Percentiles rank a stretch among this genome's conserved stretches.
phyloP scores from a whole-genome alignment of 1,140 invertebrate genomes.

The Nylanderia fulva region DNA sequence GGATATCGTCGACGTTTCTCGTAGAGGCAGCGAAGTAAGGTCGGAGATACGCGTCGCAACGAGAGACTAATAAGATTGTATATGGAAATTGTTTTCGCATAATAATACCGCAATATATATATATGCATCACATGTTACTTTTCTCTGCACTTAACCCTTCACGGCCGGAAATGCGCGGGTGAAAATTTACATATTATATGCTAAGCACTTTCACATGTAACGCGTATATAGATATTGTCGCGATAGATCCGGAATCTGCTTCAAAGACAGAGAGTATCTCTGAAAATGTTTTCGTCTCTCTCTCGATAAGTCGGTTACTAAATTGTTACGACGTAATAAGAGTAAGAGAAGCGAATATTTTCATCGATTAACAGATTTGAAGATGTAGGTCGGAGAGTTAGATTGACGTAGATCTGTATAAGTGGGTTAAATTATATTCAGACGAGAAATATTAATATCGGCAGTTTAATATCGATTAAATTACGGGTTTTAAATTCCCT shows the following conservation, averaged over 20 bases:
- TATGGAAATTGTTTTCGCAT: slow-evolving; percentile 19
- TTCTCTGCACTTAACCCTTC: not conserved
- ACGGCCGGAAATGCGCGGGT: not conserved
- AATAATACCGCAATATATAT: not conserved
- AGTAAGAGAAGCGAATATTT: not conserved
- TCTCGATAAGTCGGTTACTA: not conserved
- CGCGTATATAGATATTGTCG: not conserved
- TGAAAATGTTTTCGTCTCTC: not conserved
- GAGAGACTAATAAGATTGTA: not conserved
- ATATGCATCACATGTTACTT: not conserved
- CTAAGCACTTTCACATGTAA: not conserved
- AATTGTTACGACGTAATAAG: not conserved
- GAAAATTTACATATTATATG: not conserved
- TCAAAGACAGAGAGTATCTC: not conserved
- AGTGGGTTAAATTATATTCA: not conserved
- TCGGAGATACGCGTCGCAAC: not conserved
- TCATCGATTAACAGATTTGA: not conserved
- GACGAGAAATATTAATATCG: not conserved
- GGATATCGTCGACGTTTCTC: not conserved
- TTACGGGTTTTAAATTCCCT: not conserved
- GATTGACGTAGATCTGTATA: not conserved
- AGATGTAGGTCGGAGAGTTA: not conserved
- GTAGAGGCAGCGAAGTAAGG: not conserved
- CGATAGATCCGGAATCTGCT: too few species aligned
- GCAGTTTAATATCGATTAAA: not conserved